Evolutionary conservation across 2,113 vertebrate species (phyloP).

Genomic region (Ceyx cyanopectus): DNA sequence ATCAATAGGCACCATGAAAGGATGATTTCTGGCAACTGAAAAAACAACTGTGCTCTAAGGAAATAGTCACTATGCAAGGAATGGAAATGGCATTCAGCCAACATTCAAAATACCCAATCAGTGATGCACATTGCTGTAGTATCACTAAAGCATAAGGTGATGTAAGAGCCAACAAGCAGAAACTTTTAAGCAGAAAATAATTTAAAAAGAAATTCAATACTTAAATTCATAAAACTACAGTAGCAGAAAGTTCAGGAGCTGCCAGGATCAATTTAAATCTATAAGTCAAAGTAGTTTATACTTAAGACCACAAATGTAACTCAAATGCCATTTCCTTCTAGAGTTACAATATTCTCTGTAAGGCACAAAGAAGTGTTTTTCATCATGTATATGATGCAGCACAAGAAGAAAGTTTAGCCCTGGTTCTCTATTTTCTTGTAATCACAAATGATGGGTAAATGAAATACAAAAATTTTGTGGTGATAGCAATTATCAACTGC

Average conservation of each 20-base stretch:
- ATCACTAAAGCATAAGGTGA: not conserved
- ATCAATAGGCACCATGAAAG: not conserved
- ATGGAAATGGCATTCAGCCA: not conserved
- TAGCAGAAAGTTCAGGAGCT: not conserved
- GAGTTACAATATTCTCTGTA: not conserved
- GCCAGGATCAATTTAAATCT: not conserved
- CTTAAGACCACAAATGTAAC: not conserved
- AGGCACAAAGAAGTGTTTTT: not conserved
- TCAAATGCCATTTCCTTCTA: not conserved
- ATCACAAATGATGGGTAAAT: not conserved
- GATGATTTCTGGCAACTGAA: not conserved
- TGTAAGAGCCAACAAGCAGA: not conserved
- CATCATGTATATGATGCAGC: not conserved
- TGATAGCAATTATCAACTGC: not conserved
- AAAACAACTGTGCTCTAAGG: not conserved
- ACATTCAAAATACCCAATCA: not conserved
- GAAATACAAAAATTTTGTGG: not conserved
- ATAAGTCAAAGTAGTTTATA: not conserved
- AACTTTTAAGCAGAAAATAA: not conserved
- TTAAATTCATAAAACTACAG: not conserved
- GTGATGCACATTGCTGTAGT: not conserved
- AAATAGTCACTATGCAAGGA: not conserved
- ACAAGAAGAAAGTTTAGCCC: not conserved
- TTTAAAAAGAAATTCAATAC: conserved; percentile 12
- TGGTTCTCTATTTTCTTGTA: not conserved